Conservation (phyloP, 2,797 vertebrate genomes). For the Ciconia nigra region DNA sequence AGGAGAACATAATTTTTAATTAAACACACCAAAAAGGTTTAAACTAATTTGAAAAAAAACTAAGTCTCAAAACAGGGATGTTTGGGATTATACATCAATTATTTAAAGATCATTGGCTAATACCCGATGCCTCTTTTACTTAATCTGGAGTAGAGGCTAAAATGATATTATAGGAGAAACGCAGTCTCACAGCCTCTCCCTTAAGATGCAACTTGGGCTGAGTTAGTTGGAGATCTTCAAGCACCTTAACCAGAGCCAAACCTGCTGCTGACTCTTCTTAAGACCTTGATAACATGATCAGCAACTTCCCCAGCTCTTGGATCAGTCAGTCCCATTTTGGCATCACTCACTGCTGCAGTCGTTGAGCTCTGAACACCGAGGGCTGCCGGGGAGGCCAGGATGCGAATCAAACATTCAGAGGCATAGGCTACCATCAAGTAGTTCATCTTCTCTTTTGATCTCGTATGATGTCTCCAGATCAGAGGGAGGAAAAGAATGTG, state of each 20-base stretch:
- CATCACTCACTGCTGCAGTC: neutral
- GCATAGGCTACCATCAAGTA: neutral
- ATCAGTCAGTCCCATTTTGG: neutral
- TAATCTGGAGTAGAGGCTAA: neutral
- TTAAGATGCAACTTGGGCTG: neutral
- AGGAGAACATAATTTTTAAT: neutral
- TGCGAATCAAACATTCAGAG: neutral
- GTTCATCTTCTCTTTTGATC: neutral
- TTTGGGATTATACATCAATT: neutral
- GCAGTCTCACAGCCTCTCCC: neutral
- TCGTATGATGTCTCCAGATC: neutral
- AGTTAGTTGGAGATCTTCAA: neutral
- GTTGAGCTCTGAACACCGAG: fast-evolving
- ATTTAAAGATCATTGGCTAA: neutral
- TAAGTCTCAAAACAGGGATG: neutral
- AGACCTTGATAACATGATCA: neutral
- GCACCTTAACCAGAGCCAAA: neutral
- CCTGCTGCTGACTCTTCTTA: neutral
- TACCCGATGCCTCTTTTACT: neutral
- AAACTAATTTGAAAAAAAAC: neutral
- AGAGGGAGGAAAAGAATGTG: neutral
- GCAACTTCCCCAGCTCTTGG: neutral
- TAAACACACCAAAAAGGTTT: neutral
- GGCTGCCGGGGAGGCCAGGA: fast-evolving
- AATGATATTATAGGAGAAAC: neutral